A percentile compares a stretch with the other conserved stretches of the same genome.
Evolutionary conservation across 2,888 invertebrate genomes (phyloP).

Genomic region (Drosophila lutescens): DNA sequence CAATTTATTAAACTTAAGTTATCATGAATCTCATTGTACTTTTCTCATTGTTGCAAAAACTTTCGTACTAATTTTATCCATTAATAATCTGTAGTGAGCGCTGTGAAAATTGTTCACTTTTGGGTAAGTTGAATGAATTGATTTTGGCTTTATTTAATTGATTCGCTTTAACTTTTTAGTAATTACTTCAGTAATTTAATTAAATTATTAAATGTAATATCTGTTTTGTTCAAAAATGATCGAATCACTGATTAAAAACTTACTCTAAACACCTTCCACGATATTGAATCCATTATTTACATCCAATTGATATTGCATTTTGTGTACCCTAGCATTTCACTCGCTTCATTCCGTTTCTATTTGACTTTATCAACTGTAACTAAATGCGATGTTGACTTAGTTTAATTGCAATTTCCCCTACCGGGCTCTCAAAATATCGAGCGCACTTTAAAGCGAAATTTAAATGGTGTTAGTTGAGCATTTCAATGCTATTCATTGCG

Average conservation of each 20-base stretch:
- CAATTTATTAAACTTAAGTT: constrained; percentile 8
- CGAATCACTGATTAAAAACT: too few species aligned
- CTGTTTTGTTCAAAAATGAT: too few species aligned
- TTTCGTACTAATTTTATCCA: constrained; percentile 1
- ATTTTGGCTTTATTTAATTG: not conserved
- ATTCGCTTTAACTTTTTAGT: too few species aligned
- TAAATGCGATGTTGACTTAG: constrained; percentile 46
- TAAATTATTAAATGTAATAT: too few species aligned
- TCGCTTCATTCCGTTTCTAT: not conserved
- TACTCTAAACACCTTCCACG: too few species aligned
- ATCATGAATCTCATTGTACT: not conserved
- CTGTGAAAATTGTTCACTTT: not conserved
- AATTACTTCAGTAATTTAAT: too few species aligned
- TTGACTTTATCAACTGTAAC: constrained; percentile 11
- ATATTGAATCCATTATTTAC: not conserved
- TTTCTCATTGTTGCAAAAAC: not conserved
- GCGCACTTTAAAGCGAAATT: constrained; percentile 14
- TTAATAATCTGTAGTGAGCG: not conserved
- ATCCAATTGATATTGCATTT: not conserved
- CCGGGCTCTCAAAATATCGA: constrained; percentile 3
- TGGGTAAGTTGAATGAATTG: not conserved
- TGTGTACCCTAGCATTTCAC: not conserved
- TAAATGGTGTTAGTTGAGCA: constrained; percentile 37
- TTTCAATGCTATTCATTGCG: constrained; percentile 27
- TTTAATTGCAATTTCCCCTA: constrained; percentile 55